Base-by-base conservation (phyloP, 2,113 vertebrate species). In the Elachura formosa region DNA sequence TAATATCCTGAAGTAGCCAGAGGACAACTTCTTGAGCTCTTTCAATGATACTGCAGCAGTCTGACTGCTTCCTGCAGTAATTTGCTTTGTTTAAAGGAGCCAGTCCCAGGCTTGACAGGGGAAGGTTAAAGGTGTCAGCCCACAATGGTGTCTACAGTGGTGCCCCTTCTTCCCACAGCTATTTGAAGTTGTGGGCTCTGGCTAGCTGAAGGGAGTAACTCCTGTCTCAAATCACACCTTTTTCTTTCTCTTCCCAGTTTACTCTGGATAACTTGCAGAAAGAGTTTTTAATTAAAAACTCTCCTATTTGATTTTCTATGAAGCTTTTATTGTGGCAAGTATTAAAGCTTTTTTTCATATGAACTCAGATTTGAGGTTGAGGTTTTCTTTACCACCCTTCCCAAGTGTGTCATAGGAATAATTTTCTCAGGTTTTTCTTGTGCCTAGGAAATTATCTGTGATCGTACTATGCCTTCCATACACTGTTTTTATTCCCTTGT, bases 271-370 rank as follows among this genome's bases (percentile, higher is more conserved):
- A 80, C 46, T 59, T 62, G 23, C 12, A 69, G 34, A 61, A 66
- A 64, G 3, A 21, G 6, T 5, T 68, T 84, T 72, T n/a, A 62
- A 72, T 69, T 49, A 41, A 68, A 92, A 84, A 2, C 6, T 34
- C 71, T 25, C 11, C 28, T 43, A 31, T 51, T 90, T 84, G 5
- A 36, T 63, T 84, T 81, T 56, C 13, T 52, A 31, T 31, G 17
- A 75, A 61, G 23, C 10, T 43, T 89, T 68, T 69, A 18, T 33
- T 45, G 13, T 64, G 23, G 7, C 2, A 74, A 41, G 6, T 12
- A 12, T 90, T 56, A 83, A 76, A 83, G 21, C 29, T 87, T 76
- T 79, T 85, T 23, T 83, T 90, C 83, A 20, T n/a, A 19, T 12
- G 14, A 80, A n/a, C 38, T 66, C 46, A 55, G 34, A 6, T 78